Percentiles rank a stretch among this genome's conserved stretches.
Evolutionary conservation across 2,888 invertebrate species (phyloP).

Genomic region (Heteromurus nitidus): DNA sequence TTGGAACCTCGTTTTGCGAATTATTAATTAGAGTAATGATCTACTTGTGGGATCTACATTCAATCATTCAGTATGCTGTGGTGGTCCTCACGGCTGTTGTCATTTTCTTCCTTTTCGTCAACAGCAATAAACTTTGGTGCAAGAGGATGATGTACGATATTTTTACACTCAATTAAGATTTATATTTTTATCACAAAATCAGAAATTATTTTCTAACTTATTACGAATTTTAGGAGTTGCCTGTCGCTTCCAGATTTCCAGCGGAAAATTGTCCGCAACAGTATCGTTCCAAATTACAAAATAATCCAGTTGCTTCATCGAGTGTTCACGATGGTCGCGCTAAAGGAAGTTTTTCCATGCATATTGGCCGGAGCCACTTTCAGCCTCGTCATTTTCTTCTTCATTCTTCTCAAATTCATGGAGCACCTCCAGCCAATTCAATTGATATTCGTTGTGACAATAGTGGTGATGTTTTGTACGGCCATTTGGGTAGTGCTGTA

Average conservation of each 20-base stretch:
- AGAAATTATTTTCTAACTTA: neutral
- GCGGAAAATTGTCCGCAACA: neutral
- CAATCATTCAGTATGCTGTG: neutral
- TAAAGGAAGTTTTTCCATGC: conserved; percentile 18
- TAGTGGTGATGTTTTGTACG: neutral
- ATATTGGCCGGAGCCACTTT: conserved; percentile 14
- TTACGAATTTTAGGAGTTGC: conserved; percentile 4
- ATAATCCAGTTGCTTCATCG: conserved; percentile 25
- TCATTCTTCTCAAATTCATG: conserved; percentile 19
- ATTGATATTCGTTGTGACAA: neutral
- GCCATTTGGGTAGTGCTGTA: conserved; percentile 28
- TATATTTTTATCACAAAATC: neutral
- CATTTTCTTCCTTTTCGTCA: conserved; percentile 22
- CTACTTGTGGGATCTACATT: conserved; percentile 28
- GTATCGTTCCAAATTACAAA: conserved; percentile 2
- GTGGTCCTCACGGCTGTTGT: neutral
- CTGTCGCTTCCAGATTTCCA: neutral
- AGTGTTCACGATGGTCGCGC: conserved; percentile 4
- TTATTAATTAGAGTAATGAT: neutral
- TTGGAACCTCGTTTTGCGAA: neutral
- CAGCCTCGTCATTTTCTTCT: conserved; percentile 14
- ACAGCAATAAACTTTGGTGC: conserved; percentile 35
- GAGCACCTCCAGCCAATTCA: neutral
- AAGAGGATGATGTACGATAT: conserved; percentile 24
- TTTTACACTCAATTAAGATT: neutral